phyloP scores from a whole-genome alignment of 2,797 vertebrate genomes.

The Lagocephalus sceleratus region DNA sequence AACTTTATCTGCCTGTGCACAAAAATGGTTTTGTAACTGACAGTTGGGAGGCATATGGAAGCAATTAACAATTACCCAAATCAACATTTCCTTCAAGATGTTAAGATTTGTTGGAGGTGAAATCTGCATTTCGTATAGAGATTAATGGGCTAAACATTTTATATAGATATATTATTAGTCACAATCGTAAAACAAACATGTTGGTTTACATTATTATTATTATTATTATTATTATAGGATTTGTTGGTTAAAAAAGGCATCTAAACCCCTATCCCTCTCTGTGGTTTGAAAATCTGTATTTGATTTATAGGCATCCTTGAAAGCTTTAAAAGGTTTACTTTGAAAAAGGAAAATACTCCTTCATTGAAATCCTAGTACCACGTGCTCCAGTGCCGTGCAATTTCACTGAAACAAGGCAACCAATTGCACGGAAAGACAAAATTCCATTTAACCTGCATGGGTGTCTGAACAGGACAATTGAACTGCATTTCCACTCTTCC shows the following conservation, averaged over 20 bases:
- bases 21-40: too few species aligned
- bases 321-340: too few species aligned
- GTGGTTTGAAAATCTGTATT: background rate
- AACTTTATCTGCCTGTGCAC: too few species aligned
- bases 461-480: constrained; percentile 22
- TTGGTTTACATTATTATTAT: too few species aligned
- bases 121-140: too few species aligned
- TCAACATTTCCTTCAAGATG: background rate
- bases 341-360: constrained; percentile 28
- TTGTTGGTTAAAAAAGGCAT: too few species aligned
- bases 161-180: too few species aligned
- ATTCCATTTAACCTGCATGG: constrained; percentile 44
- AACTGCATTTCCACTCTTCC: background rate
- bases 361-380: constrained; percentile 27
- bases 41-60: background rate
- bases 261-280: too few species aligned
- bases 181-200: too few species aligned
- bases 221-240: too few species aligned
- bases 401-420: constrained; percentile 48
- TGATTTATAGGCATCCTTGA: background rate
- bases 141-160: too few species aligned
- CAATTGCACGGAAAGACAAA: constrained; percentile 39
- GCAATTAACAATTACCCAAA: background rate
- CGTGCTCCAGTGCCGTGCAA: constrained; percentile 25
- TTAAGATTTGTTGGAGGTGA: too few species aligned